These are phyloP conservation scores for Stomorhina lunata DNA, from an alignment of 2,888 invertebrate genomes.

Conservation along the genomic window DNA sequence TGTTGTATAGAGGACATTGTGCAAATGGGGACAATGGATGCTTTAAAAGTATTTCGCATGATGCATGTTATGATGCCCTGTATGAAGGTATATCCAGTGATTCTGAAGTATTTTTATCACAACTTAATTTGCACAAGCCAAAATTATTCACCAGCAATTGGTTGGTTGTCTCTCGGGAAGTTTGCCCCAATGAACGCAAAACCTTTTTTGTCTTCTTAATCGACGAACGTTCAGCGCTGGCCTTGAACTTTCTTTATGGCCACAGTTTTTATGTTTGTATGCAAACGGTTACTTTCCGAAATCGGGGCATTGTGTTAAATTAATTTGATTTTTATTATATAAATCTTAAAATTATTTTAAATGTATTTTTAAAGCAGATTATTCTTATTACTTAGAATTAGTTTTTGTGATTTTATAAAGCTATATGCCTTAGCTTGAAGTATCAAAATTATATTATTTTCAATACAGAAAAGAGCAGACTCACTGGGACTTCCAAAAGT, in stretches of 20 bases:
- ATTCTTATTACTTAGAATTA: too few relatives aligned
- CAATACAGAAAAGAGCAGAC: too few relatives aligned
- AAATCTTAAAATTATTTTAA: too few relatives aligned
- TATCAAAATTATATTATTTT: too few relatives aligned
- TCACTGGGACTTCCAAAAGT: too few relatives aligned
- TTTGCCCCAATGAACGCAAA: slow-evolving; percentile 26
- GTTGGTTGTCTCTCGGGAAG: slow-evolving; percentile 63
- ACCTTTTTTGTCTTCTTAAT: slow-evolving; percentile 66
- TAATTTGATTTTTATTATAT: too few relatives aligned
- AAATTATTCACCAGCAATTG: slow-evolving; percentile 63
- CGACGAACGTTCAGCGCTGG: slow-evolving; percentile 68
- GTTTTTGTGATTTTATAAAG: too few relatives aligned
- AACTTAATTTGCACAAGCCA: slow-evolving; percentile 65
- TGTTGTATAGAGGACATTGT: slow-evolving; percentile 46
- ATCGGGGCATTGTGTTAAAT: slow-evolving; percentile 43
- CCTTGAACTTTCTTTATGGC: slow-evolving; percentile 44
- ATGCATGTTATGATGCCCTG: slow-evolving; percentile 52
- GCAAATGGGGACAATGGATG: background rate
- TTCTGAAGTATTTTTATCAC: slow-evolving; percentile 58
- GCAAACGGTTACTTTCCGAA: slow-evolving; percentile 35
- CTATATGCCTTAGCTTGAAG: too few relatives aligned
- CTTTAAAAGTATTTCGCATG: slow-evolving; percentile 1
- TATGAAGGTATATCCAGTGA: slow-evolving; percentile 63
- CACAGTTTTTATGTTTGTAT: slow-evolving; percentile 42
- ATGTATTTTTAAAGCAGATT: too few relatives aligned